Evolutionary conservation across 2,113 vertebrate species (phyloP).

Genomic region (Syngnathoides biaculeatus): DNA sequence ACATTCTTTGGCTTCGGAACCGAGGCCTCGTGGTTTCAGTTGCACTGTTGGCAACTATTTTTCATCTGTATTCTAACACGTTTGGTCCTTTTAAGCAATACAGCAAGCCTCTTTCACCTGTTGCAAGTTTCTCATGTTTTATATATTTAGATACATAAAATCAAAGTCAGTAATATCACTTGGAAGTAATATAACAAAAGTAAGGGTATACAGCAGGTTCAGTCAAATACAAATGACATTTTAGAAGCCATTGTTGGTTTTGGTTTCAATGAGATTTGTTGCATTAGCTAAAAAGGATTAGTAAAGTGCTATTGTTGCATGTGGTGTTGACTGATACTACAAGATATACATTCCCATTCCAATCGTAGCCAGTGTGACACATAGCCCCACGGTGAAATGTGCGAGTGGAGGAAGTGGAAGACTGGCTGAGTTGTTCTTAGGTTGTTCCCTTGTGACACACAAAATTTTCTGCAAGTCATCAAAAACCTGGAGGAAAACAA

Average conservation of each 20-base stretch:
- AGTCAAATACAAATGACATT: not conserved
- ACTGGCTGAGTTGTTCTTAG: not conserved
- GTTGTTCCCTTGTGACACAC: slow-evolving; percentile 40
- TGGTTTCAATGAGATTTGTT: not conserved
- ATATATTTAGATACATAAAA: not conserved
- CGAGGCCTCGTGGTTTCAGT: too few species aligned
- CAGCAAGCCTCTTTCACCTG: not conserved
- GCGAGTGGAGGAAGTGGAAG: slow-evolving; percentile 24
- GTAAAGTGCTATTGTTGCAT: slow-evolving; percentile 36
- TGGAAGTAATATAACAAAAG: not conserved
- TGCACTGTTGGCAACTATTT: too few species aligned
- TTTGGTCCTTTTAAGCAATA: too few species aligned
- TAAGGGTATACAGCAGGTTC: not conserved
- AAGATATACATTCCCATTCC: slow-evolving; percentile 54
- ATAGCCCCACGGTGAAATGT: slow-evolving; percentile 57
- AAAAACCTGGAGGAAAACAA: slow-evolving; percentile 59
- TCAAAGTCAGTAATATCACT: not conserved
- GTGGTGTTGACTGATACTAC: slow-evolving; percentile 7
- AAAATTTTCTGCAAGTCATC: slow-evolving; percentile 76
- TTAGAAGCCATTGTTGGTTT: not conserved
- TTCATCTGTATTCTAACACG: too few species aligned
- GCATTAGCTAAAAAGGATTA: not conserved
- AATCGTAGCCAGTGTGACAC: slow-evolving; percentile 51
- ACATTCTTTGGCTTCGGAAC: too few species aligned
- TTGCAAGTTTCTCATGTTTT: not conserved